phyloP scores from a whole-genome alignment of 2,797 vertebrate genomes.

The Mormyrops boulengeri region DNA sequence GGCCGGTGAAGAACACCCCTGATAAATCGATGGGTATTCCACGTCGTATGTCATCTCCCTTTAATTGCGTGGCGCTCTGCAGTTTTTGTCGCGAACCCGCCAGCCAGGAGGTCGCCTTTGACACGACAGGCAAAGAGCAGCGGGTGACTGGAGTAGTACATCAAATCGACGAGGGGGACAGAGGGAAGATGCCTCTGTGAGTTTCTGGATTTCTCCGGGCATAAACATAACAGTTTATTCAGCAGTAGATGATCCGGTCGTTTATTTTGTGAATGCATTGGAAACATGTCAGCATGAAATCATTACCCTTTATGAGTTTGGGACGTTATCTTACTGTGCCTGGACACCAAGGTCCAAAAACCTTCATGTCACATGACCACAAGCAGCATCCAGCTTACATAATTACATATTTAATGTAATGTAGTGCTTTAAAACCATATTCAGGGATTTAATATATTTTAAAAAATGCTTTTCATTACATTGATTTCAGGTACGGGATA shows the following conservation, averaged over 20 bases:
- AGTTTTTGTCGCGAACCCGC: not conserved
- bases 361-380: not conserved
- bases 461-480: not conserved
- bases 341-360: not conserved
- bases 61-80: not conserved
- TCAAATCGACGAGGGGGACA: not conserved
- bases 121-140: not conserved
- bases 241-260: not conserved
- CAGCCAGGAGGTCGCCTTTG: not conserved
- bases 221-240: not conserved
- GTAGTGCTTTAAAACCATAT: not conserved
- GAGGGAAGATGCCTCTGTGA: not conserved
- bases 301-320: not conserved
- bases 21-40: not conserved
- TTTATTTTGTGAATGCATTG: not conserved
- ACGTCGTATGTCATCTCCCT: not conserved
- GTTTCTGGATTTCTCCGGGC: not conserved
- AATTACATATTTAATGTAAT: not conserved
- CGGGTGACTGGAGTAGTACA: not conserved
- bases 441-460: not conserved
- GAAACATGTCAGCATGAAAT: not conserved
- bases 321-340: not conserved
- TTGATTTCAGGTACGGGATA: not conserved
- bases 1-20: not conserved
- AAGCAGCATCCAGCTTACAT: not conserved